Base-by-base conservation (phyloP, 2,113 vertebrate species). In the Neogobius melanostomus region DNA sequence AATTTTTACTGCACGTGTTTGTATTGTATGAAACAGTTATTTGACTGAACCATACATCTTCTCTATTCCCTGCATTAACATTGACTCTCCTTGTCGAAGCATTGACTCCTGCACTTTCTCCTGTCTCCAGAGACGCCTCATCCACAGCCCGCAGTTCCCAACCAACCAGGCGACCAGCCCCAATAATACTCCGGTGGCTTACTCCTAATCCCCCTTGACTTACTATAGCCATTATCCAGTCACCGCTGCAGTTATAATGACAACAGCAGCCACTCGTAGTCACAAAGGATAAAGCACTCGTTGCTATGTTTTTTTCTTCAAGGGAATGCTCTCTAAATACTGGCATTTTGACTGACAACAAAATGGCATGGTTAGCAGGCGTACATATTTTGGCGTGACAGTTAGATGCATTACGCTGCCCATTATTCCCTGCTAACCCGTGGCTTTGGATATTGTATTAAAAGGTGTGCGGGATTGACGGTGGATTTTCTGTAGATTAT, bases 171-270 rank as follows among this genome's bases (percentile, higher is more conserved):
- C 71, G 67, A 75, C 71, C 76, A 81, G 56, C 82, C 66, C 77
- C 70, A 82, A 56, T 56, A 87, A 84, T 90, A 75, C 80, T 82
- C 50, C 48, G 66, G 74, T 79, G 82, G 76, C 78, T 87, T 88
- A 85, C 77, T 71, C 50, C 48, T 91, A 91, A 90, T 91, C 87
- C 85, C 87, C 75, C 69, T 81, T 83, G 84, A 85, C 85, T 89
- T 79, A 86, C 73, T 89, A 85, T 65, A 89, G 87, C 86, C 86
- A 79, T 91, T 89, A 90, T 76, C 79, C 79, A 84, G 74, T 75
- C 75, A 77, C 75, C 78, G 77, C 76, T 85, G 77, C 82, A 87
- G 87, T 87, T 91, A 89, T 88, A 88, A 77, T 77, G 81, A 90
- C 86, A 80, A 77, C 69, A 76, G 49, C 78, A 83, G 82, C 67